Base-by-base conservation (phyloP, 2,888 invertebrate genomes). In the Antheraea yamamai region DNA sequence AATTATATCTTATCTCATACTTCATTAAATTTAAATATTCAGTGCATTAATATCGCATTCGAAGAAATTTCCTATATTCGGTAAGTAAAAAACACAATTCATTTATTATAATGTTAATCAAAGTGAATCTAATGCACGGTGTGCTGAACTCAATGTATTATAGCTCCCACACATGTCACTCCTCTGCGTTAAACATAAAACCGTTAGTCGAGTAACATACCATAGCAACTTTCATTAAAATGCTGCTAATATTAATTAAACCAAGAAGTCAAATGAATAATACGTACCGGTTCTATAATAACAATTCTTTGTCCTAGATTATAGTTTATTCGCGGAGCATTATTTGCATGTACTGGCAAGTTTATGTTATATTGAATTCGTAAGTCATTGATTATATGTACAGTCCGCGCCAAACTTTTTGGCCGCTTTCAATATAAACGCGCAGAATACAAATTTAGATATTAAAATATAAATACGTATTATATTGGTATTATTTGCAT, bases 181-280 rank as follows among this genome's bases (percentile, higher is more conserved):
- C 30, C 4, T 66, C 64, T 30, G 64, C 30, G 14, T 66, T 66
- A 66, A 12, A 66, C 26, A 30, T 26, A 66, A 66, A 66, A 66
- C 64, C 64, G 64, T 66, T 66, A 66, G 26, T 30, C 16, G 64
- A 30, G 26, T 66, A 66, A 30, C 64, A 66, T 66, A 66, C 64
- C 64, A 66, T 66, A 66, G 18, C 30, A 30, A 66, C 64, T 66
- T 66, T 66, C 30, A 26, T 66, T 26, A 66, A 66, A 23, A 20
- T 58, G 20, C 58, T 58, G 26, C 30, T 66, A 64, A 30, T 64
- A 66, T 4, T 26, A 66, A 66, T 66, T 66, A 66, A 66, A 66
- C 3, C 16, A 66, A 16, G n/a, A 26, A 66, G 64, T 30, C 64
- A 30, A 30, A 66, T 30, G 30, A 66, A 26, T 66, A 66, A 66